Base-by-base conservation (phyloP, 2,797 vertebrate species). In the Neopelma chrysocephalum region DNA sequence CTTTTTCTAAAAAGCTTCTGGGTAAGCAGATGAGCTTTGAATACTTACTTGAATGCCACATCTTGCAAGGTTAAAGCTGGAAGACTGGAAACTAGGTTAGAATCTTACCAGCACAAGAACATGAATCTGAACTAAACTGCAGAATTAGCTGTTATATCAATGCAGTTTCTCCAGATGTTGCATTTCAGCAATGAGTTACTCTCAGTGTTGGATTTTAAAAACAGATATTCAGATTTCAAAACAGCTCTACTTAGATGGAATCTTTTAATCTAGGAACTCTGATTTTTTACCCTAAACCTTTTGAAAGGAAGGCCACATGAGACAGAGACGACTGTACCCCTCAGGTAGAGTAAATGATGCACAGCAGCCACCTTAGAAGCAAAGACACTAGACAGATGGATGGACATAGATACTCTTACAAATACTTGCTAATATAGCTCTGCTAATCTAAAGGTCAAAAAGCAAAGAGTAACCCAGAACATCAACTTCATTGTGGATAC, bases 391-490 rank as follows among this genome's bases (percentile, higher is more conserved):
- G 76, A 47, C 84, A 95, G 94, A 88, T 82, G 76, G 77, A 87
- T 78, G 38, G 73, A 87, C 66, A 76, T 51, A 73, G 47, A 93
- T 82, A 86, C 76, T 66, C 36, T 69, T 80, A 89, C 48, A 93
- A 90, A 93, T 61, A 92, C 25, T 56, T 86, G 43, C 68, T 81
- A 82, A 71, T 36, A 81, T 31, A 85, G 10, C 36, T 78, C 50
- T 92, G 32, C 38, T 82, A 82, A 75, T 47, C 42, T 92, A 95
- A 96, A 96, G 94, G 93, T 96, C 96, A 94, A 75, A 78, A 95
- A 86, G 36, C 61, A 94, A 94, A 93, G n/a, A 87, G 75, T 45
- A 95, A 91, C 91, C 94, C 93, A 96, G 97, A 98, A 97, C 95
- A 95, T 93, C 94, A 94, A 31, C 87, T 71, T 92, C 75, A 69